Conservation (phyloP, 2,113 vertebrate species). For the Chaetodon auriga region DNA sequence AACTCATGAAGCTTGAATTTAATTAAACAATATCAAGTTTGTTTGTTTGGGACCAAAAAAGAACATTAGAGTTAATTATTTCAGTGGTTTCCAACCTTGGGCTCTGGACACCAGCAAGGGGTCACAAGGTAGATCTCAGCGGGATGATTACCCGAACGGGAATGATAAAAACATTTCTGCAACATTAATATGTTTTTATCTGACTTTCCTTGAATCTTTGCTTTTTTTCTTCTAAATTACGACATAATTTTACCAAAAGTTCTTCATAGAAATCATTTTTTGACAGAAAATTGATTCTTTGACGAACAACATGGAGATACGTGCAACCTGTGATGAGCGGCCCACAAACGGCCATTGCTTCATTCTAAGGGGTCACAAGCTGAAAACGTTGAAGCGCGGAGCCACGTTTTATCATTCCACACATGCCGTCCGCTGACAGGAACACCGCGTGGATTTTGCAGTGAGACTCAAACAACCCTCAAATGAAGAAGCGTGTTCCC, state of each 20-base stretch:
- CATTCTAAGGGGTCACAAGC: background rate
- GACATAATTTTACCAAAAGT: background rate
- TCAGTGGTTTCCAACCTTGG: background rate
- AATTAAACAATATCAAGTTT: too few species aligned
- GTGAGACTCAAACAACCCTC: slow-evolving; percentile 34
- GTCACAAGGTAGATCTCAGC: background rate
- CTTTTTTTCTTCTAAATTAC: background rate
- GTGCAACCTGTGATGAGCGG: background rate
- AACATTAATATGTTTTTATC: background rate
- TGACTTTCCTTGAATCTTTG: background rate
- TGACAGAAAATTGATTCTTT: too few species aligned
- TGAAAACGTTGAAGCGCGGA: slow-evolving; percentile 10
- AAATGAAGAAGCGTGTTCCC: slow-evolving; percentile 41
- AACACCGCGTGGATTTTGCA: slow-evolving; percentile 33
- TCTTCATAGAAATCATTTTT: too few species aligned
- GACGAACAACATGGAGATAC: background rate
- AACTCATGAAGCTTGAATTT: background rate
- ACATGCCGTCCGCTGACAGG: slow-evolving; percentile 15
- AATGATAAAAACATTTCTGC: background rate
- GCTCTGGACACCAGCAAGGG: background rate
- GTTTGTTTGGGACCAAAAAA: background rate
- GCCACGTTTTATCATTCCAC: slow-evolving; percentile 41
- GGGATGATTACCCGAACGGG: background rate
- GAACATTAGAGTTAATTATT: background rate
- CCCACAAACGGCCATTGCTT: background rate